phyloP scores from a whole-genome alignment of 2,888 invertebrate species.

The Lepetodrilus schrolli region DNA sequence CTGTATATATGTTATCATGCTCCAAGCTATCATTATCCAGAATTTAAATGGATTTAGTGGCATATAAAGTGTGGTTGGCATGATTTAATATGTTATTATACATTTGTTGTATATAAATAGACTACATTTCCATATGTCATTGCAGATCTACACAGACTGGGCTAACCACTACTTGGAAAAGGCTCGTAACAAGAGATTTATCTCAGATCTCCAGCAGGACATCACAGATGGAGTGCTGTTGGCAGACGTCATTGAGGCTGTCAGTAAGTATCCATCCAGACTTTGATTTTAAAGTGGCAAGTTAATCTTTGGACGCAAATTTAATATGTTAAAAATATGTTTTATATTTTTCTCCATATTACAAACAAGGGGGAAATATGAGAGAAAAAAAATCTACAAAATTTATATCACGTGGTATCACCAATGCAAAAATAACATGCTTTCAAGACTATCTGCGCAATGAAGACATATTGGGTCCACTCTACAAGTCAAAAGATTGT shows the following conservation, averaged over 20 bases:
- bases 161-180: slow-evolving; percentile 97
- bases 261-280: slow-evolving; percentile 86
- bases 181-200: slow-evolving; percentile 86
- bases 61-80: too few relatives aligned
- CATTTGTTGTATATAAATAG: not conserved
- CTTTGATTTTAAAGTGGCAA: too few relatives aligned
- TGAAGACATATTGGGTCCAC: too few relatives aligned
- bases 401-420: not conserved
- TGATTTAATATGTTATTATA: too few relatives aligned
- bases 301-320: not conserved
- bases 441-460: not conserved
- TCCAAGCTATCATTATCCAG: not conserved
- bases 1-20: too few relatives aligned
- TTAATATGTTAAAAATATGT: not conserved
- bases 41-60: not conserved
- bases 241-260: slow-evolving; percentile 95
- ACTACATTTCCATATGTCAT: slow-evolving; percentile 30
- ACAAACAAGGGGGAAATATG: too few relatives aligned
- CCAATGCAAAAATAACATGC: not conserved
- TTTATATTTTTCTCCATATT: not conserved
- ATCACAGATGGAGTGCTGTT: slow-evolving; percentile 93
- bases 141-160: slow-evolving; percentile 98
- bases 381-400: not conserved
- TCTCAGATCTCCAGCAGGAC: slow-evolving; percentile 90
- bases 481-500: too few relatives aligned